phyloP scores from a whole-genome alignment of 2,888 invertebrate species.

The Ochropleura plecta region DNA sequence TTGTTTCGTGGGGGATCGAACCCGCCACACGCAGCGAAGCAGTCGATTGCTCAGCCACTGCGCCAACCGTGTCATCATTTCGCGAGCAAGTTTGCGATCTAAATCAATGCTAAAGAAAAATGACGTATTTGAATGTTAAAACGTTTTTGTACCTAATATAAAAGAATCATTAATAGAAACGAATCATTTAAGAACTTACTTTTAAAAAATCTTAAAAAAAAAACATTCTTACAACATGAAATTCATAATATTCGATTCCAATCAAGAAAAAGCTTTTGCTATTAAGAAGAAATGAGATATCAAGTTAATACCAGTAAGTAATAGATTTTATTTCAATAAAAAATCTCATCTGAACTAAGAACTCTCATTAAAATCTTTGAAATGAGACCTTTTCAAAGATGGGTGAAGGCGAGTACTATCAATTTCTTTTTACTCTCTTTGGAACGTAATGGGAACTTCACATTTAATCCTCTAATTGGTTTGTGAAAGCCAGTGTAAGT shows the following conservation, averaged over 20 bases:
- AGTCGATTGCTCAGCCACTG: too few relatives aligned
- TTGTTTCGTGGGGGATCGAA: too few relatives aligned
- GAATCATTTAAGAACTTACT: background rate
- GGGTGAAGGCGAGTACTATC: slow-evolving; percentile 41
- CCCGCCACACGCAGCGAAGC: too few relatives aligned
- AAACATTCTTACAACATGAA: background rate
- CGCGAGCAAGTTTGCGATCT: background rate
- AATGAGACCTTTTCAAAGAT: slow-evolving; percentile 55
- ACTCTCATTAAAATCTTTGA: slow-evolving; percentile 60
- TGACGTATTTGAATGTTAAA: background rate
- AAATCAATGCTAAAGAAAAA: background rate
- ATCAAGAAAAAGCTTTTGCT: slow-evolving; percentile 24
- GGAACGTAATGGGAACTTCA: slow-evolving; percentile 35
- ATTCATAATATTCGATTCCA: slow-evolving; percentile 13
- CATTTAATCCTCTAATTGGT: slow-evolving; percentile 57
- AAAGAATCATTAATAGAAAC: background rate
- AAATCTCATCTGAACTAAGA: slow-evolving; percentile 42
- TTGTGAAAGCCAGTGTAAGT: slow-evolving; percentile 28
- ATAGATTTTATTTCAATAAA: slow-evolving; percentile 49
- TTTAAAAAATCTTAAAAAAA: background rate
- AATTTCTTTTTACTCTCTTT: slow-evolving; percentile 46
- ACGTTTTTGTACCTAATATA: background rate
- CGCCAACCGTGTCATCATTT: too few relatives aligned
- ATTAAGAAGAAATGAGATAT: slow-evolving; percentile 32
- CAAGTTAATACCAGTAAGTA: slow-evolving; percentile 23